These are phyloP conservation scores for Drosophila neonasuta DNA, from an alignment of 2,888 invertebrate genomes.

Conservation along the genomic window DNA sequence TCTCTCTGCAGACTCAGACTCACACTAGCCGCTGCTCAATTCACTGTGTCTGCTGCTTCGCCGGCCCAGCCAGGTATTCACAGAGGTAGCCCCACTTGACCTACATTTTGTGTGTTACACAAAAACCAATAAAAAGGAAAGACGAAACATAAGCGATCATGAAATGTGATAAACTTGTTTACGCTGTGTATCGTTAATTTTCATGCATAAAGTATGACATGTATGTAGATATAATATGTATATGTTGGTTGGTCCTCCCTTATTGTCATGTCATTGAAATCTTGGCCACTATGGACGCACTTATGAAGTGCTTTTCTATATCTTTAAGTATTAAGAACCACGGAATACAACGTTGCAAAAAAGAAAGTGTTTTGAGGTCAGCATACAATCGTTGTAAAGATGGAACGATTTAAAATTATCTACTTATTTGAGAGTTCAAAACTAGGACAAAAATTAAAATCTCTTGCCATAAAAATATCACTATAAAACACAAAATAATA, in stretches of 20 bases:
- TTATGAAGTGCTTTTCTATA: too few species aligned
- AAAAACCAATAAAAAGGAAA: slow-evolving; percentile 23
- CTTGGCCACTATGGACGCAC: not conserved
- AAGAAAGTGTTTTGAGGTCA: too few species aligned
- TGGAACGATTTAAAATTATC: too few species aligned
- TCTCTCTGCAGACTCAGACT: too few species aligned
- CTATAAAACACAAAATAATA: too few species aligned
- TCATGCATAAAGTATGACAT: not conserved
- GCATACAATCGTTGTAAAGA: too few species aligned
- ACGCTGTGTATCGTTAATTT: slow-evolving; percentile 3
- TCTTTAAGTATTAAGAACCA: too few species aligned
- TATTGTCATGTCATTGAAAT: slow-evolving; percentile 24
- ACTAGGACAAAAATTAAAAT: too few species aligned
- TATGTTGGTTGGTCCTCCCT: slow-evolving; percentile 10
- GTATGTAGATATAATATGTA: not conserved
- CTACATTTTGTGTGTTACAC: slow-evolving; percentile 56
- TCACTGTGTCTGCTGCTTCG: slow-evolving; percentile 2
- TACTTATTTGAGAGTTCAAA: too few species aligned
- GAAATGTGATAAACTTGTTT: slow-evolving; percentile 64
- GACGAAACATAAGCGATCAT: slow-evolving; percentile 52
- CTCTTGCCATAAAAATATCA: too few species aligned
- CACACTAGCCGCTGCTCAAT: not conserved
- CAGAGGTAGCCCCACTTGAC: slow-evolving; percentile 58
- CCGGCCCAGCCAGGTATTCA: slow-evolving; percentile 30
- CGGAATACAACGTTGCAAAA: too few species aligned